A percentile compares a stretch with the other conserved stretches of the same genome.
These are phyloP conservation scores for Phallusia fumigata DNA, from an alignment of 23 tunicate species.

Conservation along the genomic window DNA sequence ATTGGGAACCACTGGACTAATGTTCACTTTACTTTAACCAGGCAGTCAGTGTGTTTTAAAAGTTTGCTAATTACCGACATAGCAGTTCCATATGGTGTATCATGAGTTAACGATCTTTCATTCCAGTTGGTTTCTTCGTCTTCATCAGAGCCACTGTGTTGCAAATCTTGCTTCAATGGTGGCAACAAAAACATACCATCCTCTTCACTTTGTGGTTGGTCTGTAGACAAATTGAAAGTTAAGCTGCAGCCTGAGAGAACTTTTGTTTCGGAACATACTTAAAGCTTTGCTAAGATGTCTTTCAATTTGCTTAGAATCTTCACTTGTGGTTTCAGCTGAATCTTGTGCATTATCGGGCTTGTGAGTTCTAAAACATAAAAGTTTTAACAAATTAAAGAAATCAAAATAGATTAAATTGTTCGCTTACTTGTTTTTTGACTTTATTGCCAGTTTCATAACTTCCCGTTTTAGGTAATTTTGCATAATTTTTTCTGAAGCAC, in stretches of 20 bases:
- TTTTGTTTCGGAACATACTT: no score
- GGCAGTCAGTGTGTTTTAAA: no score
- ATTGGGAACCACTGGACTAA: no score
- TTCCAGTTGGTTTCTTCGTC: constrained; percentile 54
- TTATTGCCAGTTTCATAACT: constrained; percentile 35
- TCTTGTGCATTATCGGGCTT: no score
- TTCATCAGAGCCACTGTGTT: constrained; percentile 48
- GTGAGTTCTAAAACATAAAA: no score
- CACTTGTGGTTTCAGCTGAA: no score
- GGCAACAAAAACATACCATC: constrained; percentile 54
- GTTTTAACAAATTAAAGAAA: no score
- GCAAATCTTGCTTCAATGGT: constrained; percentile 1
- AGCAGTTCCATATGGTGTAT: constrained; percentile 56
- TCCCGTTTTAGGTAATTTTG: constrained; percentile 70
- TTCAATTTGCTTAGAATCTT: no score
- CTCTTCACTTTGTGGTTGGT: not conserved
- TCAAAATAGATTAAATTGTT: not conserved
- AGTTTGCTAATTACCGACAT: not conserved
- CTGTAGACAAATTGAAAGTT: no score
- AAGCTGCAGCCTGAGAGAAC: no score
- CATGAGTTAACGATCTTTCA: constrained; percentile 38
- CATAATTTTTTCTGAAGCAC: constrained; percentile 64
- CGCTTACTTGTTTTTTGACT: not conserved
- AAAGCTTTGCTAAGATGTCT: no score
- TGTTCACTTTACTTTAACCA: no score